Conservation (phyloP, 1,140 invertebrate genomes). For the Pseudomyrmex cubaensis region DNA sequence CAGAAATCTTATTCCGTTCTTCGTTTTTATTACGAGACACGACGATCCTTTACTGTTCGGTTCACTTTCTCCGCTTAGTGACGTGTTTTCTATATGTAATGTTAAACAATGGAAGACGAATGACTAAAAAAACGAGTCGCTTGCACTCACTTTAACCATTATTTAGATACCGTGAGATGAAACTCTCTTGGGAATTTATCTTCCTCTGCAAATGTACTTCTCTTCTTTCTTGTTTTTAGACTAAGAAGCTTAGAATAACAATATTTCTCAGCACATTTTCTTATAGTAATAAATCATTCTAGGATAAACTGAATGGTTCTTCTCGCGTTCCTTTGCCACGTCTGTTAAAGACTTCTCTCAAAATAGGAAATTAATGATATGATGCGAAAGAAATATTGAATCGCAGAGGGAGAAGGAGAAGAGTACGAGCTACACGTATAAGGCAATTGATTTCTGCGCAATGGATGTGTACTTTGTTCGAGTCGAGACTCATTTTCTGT, state of each 20-base stretch:
- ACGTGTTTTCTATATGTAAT: background rate
- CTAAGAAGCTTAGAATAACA: background rate
- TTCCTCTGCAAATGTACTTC: background rate
- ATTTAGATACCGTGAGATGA: background rate
- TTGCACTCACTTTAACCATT: background rate
- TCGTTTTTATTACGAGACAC: no score
- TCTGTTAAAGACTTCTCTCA: background rate
- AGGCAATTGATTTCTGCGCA: background rate
- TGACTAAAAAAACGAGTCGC: background rate
- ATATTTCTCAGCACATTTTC: background rate
- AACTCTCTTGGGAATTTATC: background rate
- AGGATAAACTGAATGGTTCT: no score
- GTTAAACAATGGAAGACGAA: background rate
- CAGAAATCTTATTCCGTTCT: no score
- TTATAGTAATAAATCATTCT: conserved; percentile 16
- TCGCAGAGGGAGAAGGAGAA: background rate
- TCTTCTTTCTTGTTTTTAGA: no score
- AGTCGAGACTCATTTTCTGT: conserved; percentile 49
- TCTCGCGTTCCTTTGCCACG: no score
- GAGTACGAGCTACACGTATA: background rate
- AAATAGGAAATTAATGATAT: conserved; percentile 40
- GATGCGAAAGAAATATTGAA: conserved; percentile 27
- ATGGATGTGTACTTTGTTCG: conserved; percentile 24
- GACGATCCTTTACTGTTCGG: no score
- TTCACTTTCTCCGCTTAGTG: background rate